Conservation (phyloP, 2,797 vertebrate genomes). For the Danio aesculapii region DNA sequence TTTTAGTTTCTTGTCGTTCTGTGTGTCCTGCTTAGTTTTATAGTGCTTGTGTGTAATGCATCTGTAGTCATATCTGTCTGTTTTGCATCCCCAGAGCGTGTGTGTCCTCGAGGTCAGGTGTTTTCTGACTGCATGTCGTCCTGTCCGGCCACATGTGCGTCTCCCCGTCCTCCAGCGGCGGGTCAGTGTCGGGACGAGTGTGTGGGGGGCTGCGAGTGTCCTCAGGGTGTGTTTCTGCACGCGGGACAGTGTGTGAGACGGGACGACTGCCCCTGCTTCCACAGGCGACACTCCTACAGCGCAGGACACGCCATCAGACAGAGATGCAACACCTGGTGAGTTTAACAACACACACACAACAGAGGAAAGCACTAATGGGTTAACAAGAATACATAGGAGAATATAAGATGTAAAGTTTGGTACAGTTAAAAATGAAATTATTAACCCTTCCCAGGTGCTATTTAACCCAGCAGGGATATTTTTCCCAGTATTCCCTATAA, state of each 20-base stretch:
- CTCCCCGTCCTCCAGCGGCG: constrained; percentile 60
- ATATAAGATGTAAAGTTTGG: too few relatives aligned
- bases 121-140: constrained; percentile 89
- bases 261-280: constrained; percentile 85
- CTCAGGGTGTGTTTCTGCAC: constrained; percentile 78
- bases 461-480: too few relatives aligned
- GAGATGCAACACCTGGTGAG: constrained; percentile 89
- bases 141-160: constrained; percentile 84
- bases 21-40: not conserved
- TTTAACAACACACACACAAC: too few relatives aligned
- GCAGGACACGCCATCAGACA: constrained; percentile 82
- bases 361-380: too few relatives aligned
- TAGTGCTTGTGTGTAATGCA: too few relatives aligned
- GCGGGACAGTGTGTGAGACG: constrained; percentile 76
- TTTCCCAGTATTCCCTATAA: too few relatives aligned
- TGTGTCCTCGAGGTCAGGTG: constrained; percentile 78
- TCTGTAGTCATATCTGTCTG: not conserved
- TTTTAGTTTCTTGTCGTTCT: not conserved
- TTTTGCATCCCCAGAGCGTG: constrained; percentile 72
- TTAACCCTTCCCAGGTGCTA: too few relatives aligned
- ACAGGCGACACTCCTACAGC: constrained; percentile 78
- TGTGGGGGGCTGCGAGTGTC: constrained; percentile 88
- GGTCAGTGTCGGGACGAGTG: constrained; percentile 84
- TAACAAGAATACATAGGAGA: too few relatives aligned
- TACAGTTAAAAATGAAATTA: too few relatives aligned